Conservation (phyloP, 2,888 invertebrate species). For the Choristoneura rosaceana region DNA sequence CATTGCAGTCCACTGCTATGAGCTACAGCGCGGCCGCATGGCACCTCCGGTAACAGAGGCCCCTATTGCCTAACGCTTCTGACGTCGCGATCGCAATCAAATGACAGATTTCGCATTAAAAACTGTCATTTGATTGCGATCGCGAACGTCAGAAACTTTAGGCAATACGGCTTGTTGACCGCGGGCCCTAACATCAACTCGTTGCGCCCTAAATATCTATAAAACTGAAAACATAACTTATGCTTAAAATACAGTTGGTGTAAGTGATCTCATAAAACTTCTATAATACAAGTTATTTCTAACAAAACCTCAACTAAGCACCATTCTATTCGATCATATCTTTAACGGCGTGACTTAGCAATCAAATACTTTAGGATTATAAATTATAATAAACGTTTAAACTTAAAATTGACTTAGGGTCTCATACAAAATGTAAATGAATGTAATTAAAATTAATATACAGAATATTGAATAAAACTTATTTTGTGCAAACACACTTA, state of each 20-base stretch:
- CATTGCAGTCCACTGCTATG: constrained; percentile 6
- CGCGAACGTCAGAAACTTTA: too few relatives aligned
- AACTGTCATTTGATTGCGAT: too few relatives aligned
- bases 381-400: constrained; percentile 72
- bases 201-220: constrained; percentile 33
- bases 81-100: too few relatives aligned
- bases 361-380: constrained; percentile 76
- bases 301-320: constrained; percentile 81
- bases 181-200: constrained; percentile 10
- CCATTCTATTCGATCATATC: constrained; percentile 83
- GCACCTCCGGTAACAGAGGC: too few relatives aligned
- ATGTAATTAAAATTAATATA: constrained; percentile 64
- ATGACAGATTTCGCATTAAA: too few relatives aligned
- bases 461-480: constrained; percentile 72
- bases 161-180: not conserved
- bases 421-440: constrained; percentile 70
- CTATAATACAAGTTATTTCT: constrained; percentile 70
- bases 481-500: constrained; percentile 80
- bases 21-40: constrained; percentile 4
- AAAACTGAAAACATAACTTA: constrained; percentile 60
- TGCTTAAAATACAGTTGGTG: constrained; percentile 67
- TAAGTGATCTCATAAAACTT: constrained; percentile 64
- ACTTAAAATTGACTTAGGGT: constrained; percentile 75
- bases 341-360: constrained; percentile 79
- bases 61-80: too few relatives aligned